These are phyloP conservation scores for Drosophila percnosoma DNA, from an alignment of 2,888 invertebrate genomes.

Conservation along the genomic window DNA sequence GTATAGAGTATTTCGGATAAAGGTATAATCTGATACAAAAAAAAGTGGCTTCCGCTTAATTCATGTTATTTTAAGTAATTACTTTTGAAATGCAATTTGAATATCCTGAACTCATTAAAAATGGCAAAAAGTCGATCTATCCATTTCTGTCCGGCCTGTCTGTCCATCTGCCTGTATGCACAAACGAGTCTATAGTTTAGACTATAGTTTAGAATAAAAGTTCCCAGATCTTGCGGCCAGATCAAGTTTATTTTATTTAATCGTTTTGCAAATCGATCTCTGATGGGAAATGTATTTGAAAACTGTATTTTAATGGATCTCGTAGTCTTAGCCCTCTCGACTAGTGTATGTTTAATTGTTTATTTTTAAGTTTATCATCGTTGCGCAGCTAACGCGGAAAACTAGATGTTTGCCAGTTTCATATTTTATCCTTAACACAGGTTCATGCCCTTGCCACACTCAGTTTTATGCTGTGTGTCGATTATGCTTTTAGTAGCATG, in stretches of 20 bases:
- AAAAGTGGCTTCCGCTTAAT: background rate
- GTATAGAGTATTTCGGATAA: background rate
- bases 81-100: background rate
- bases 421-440: constrained; percentile 4
- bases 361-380: background rate
- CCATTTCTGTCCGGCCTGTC: no score
- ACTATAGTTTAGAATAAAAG: background rate
- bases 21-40: background rate
- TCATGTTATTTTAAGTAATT: background rate
- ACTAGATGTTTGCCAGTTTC: background rate
- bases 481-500: background rate
- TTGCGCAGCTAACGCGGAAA: background rate
- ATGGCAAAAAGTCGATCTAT: background rate
- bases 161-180: no score
- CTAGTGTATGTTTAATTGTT: background rate
- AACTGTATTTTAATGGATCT: background rate
- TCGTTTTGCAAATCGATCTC: background rate
- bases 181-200: background rate
- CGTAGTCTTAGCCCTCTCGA: background rate
- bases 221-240: background rate
- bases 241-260: background rate
- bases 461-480: constrained; percentile 7
- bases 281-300: background rate
- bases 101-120: background rate
- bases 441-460: constrained; percentile 6